Conservation (phyloP, 2,113 vertebrate genomes). For the Neodon shergylaensis region DNA sequence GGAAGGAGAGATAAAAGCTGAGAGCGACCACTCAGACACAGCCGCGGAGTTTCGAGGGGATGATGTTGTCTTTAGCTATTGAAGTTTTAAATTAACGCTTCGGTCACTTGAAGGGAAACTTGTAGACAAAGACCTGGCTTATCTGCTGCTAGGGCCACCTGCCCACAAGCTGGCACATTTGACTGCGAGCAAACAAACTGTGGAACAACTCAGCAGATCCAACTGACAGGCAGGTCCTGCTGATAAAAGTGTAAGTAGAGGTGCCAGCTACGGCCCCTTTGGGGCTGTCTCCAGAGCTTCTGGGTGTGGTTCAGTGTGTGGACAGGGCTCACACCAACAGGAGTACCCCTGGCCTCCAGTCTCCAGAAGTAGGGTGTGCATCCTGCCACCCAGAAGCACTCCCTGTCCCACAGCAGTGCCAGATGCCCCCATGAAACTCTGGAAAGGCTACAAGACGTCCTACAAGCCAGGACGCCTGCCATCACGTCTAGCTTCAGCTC, state of each 20-base stretch:
- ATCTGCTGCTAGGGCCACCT: rapidly evolving
- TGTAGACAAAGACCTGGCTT: not conserved
- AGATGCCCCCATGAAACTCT: not conserved
- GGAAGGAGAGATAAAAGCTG: not conserved
- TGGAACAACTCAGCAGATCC: not conserved
- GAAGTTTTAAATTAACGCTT: not conserved
- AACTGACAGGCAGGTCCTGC: not conserved
- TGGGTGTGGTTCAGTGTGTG: not conserved
- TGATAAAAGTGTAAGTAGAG: not conserved
- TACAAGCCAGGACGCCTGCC: not conserved
- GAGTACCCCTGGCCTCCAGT: not conserved
- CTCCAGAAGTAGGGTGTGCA: not conserved
- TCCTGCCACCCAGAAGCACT: not conserved
- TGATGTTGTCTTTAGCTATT: not conserved
- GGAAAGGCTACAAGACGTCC: not conserved
- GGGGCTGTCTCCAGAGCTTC: not conserved
- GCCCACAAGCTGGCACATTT: not conserved
- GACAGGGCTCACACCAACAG: not conserved
- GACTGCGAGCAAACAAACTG: not conserved
- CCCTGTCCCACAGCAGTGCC: not conserved
- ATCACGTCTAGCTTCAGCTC: rapidly evolving
- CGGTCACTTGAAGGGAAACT: not conserved
- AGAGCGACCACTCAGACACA: rapidly evolving
- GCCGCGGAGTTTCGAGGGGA: rapidly evolving
- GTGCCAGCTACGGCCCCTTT: not conserved